Base-by-base conservation (phyloP, 92 coral and sea anemone species). In the Plumapathes pennacea region DNA sequence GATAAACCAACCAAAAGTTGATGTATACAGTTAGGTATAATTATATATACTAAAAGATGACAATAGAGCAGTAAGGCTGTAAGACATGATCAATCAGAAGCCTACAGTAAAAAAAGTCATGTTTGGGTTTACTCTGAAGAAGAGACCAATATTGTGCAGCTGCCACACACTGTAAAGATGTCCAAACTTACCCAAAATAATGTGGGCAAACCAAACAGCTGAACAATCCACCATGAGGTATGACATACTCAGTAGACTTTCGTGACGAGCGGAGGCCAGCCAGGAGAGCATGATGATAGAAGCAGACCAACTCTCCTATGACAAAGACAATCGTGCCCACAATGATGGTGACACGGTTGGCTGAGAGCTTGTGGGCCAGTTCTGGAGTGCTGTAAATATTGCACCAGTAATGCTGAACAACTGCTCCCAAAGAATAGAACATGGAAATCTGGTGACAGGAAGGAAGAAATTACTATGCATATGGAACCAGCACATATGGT, bases 351-450 rank as follows among this genome's bases (percentile, higher is more conserved):
- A 2, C 21, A 2, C 67, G 79, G 50, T 82, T 81, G 25, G 67
- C 65, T 30, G 85, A 71, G 22, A 86, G 70, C 42, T 70, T 23
- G 28, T 20, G 41, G 23, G 80, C 89, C 5, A 71, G 46, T 31
- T 67, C 10, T 0, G 56, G 30, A 32, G 70, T 64, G 3, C 89
- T 86, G 33, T 64, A 77, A 11, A 86, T 32, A 50, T 86, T 81
- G 41, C 89, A 82, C 95, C 95, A 86, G 75, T 86, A 86, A 47
- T 86, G 95, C 47, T 82, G 95, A 14, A 81, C 57, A n/a, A 64
- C 74, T 12, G 95, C 66, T 19, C 89, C 89, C 76, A 82, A 79
- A 1, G 62, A 17, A 51, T 82, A 86, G 38, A 81, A 81, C 32
- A 31, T 9, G 15, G 85, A 38, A 19, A 86, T 69, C 72, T 65